Conservation (phyloP, 2,113 vertebrate genomes). For the Saguinus imperator region DNA sequence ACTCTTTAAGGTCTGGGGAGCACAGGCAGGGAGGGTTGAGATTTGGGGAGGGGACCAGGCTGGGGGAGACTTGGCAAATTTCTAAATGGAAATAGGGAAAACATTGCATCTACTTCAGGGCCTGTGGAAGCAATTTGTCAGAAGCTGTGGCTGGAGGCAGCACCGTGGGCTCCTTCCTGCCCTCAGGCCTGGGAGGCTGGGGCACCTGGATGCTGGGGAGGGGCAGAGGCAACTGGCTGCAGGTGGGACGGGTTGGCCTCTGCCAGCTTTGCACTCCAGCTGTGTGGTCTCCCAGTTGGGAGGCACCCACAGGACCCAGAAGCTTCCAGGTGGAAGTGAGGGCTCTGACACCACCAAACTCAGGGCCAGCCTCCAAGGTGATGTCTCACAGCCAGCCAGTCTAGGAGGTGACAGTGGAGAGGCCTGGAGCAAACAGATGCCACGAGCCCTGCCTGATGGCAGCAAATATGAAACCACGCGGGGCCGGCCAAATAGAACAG, state of each 20-base stretch:
- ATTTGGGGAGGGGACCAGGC: neutral
- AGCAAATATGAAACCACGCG: neutral
- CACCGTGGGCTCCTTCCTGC: neutral
- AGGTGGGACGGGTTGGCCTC: neutral
- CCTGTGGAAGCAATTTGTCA: neutral
- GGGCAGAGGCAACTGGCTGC: neutral
- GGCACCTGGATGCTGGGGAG: fast-evolving
- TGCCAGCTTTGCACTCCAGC: neutral
- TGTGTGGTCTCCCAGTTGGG: neutral
- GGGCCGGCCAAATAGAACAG: neutral
- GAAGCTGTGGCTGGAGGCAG: neutral
- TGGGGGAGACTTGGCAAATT: neutral
- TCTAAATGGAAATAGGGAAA: neutral
- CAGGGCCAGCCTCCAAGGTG: neutral
- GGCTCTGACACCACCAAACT: neutral
- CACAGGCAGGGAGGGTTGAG: slow-evolving; percentile 52
- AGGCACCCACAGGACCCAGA: neutral
- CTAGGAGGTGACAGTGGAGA: neutral
- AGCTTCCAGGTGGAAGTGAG: neutral
- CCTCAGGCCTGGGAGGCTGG: neutral
- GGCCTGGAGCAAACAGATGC: neutral
- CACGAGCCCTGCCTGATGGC: neutral
- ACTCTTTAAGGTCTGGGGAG: slow-evolving; percentile 80
- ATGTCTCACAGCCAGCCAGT: fast-evolving
- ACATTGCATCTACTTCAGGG: neutral